These are phyloP conservation scores for Decapterus maruadsi DNA, from an alignment of 2,797 vertebrate genomes.

Conservation along the genomic window DNA sequence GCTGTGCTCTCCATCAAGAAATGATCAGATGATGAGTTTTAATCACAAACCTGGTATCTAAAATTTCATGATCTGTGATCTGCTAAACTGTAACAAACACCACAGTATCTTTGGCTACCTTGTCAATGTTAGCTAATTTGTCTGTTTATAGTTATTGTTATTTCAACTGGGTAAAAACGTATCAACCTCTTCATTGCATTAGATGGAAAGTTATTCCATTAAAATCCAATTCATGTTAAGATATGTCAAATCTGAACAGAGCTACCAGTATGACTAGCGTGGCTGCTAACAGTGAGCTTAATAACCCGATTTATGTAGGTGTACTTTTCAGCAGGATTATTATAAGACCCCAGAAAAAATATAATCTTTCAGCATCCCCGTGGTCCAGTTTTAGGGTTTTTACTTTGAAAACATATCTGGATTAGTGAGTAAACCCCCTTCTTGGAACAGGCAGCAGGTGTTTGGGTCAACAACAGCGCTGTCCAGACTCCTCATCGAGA, in stretches of 20 bases:
- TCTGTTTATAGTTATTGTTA: too few relatives aligned
- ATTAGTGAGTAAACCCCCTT: constrained; percentile 1
- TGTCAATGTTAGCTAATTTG: too few relatives aligned
- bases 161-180: too few relatives aligned
- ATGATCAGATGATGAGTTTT: not conserved
- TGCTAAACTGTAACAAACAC: too few relatives aligned
- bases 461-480: not conserved
- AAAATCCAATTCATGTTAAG: not conserved
- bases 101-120: not conserved
- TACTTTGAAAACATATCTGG: not conserved
- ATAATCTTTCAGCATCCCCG: not conserved
- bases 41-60: too few relatives aligned
- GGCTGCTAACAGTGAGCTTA: too few relatives aligned
- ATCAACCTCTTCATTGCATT: too few relatives aligned
- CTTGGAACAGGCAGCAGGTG: constrained; percentile 2
- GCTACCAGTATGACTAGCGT: too few relatives aligned
- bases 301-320: too few relatives aligned
- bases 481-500: not conserved
- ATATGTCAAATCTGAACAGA: not conserved
- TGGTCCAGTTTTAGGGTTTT: not conserved
- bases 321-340: not conserved
- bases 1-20: not conserved
- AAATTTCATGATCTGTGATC: too few relatives aligned
- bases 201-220: too few relatives aligned
- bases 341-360: not conserved